phyloP scores from a whole-genome alignment of 2,888 invertebrate species.

The Polyommatus iphigenia region DNA sequence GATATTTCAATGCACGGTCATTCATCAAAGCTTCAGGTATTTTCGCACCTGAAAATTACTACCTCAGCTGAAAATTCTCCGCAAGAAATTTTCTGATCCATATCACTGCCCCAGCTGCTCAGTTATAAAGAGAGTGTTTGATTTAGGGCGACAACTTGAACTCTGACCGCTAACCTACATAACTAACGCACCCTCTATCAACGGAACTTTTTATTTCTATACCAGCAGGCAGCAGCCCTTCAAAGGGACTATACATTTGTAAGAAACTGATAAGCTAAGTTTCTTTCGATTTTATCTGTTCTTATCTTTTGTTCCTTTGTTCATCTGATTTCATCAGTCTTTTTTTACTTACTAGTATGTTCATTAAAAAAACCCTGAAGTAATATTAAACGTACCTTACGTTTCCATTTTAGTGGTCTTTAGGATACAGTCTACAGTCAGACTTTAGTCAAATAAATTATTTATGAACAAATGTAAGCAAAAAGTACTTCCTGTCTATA shows the following conservation, averaged over 20 bases:
- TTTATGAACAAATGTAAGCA: neutral
- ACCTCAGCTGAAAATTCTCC: neutral
- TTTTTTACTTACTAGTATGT: neutral
- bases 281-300: neutral
- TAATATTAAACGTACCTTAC: too few species aligned
- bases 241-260: neutral
- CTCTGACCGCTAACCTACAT: constrained; percentile 17
- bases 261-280: neutral
- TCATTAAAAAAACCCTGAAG: too few species aligned
- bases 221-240: neutral
- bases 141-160: constrained; percentile 16
- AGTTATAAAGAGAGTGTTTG: neutral
- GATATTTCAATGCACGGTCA: neutral
- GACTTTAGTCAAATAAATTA: neutral
- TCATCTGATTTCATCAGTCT: neutral
- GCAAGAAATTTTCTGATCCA: neutral
- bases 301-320: neutral
- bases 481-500: too few species aligned
- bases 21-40: neutral
- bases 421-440: too few species aligned
- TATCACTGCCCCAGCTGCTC: neutral
- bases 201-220: neutral
- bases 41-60: neutral
- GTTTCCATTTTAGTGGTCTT: too few species aligned
- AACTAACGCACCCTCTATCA: constrained; percentile 3